Base-by-base conservation (phyloP, 2,888 invertebrate species). In the Agrochola litura region DNA sequence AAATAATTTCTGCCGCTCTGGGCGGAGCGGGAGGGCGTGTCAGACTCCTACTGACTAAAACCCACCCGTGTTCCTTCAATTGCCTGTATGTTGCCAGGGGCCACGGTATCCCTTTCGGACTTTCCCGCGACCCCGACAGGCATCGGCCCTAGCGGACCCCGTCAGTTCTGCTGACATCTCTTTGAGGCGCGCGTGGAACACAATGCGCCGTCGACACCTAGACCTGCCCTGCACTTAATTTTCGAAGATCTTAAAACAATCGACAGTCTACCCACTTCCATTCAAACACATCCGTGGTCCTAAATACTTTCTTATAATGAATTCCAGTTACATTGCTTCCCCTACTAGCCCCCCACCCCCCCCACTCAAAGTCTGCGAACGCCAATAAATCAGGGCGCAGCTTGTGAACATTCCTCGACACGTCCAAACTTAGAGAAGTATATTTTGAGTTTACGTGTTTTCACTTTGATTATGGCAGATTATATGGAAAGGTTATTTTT, bases 311-410 rank as follows among this genome's bases (percentile, higher is more conserved):
- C 76, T 76, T 72, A 84, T 87, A 78, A 81, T 87, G 81, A 85
- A 85, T 84, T 84, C 81, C 72, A 61, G 70, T 71, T 84, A 54
- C 76, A 81, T 6, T 75, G 25, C 71, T 78, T 37, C 80, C 79
- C 66, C 69, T 63, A 30, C 49, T 10, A 69, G 77, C 79, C 30
- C 52, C 30, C 9, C 12, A 65, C 49, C 22, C 30, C 30, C 63
- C n/a, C 70, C 72, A 61, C 63, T 54, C 67, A 46, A 77, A 75
- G 86, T 80, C 76, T 69, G 86, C 56, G 60, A 76, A 83, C 72
- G 75, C 82, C 85, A 77, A 91, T 92, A 92, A 91, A 92, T 92
- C 91, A 87, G 58, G 64, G 74, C 88, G 77, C 92, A 90, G 91
- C 90, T 89, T 89, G 92, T 86, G 86, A 88, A 88, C 90, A 85